Base-by-base conservation (phyloP, 2,797 vertebrate species). In the Gymnodraco acuticeps region DNA sequence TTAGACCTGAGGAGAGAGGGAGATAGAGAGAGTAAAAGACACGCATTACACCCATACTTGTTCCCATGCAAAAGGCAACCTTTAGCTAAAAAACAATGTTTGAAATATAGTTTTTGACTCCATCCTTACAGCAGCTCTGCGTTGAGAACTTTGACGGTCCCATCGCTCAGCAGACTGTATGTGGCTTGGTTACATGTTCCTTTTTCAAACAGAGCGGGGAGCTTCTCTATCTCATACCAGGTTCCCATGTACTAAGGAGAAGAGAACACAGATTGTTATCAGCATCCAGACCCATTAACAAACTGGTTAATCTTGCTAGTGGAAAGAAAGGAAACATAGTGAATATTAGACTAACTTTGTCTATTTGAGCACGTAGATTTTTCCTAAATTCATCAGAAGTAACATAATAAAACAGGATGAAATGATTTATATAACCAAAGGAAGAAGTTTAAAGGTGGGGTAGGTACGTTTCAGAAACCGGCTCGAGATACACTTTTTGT, bases 181-280 rank as follows among this genome's bases (percentile, higher is more conserved):
- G 92, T 94, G 42, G 95, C 95, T 71, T 95, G 94, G 87, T 82
- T 72, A 68, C 96, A 97, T 31, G 63, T 94, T 82, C 95, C 95
- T 70, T 73, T 93, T 81, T 96, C 94, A 17, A 95, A 95, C 52
- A n/a, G 61, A 10, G 90, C 82, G 0, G 95, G 94, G 38, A 96
- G 94, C 88, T 93, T 96, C 92, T 96, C 94, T 13, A 96, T 95
- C 89, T 96, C 95, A 0, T 96, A 96, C 96, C 96, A 96, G 69
- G 86, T 95, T 15, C 96, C 96, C 78, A 95, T 80, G 50, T 92
- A 93, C 90, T 93, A n/a, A 13, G 0, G 0, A 41, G 10, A 46
- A 17, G 31, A 63, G 17, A 9, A 9, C 7, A 27, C 13, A 17
- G 1, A 14, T 64, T 7, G 55, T 41, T 13, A 45, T 17, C 11